Evolutionary conservation across 2,797 vertebrate species (phyloP), one percentile per base, ranked within the genome.

Genomic region (Lutjanus campechanus): DNA sequence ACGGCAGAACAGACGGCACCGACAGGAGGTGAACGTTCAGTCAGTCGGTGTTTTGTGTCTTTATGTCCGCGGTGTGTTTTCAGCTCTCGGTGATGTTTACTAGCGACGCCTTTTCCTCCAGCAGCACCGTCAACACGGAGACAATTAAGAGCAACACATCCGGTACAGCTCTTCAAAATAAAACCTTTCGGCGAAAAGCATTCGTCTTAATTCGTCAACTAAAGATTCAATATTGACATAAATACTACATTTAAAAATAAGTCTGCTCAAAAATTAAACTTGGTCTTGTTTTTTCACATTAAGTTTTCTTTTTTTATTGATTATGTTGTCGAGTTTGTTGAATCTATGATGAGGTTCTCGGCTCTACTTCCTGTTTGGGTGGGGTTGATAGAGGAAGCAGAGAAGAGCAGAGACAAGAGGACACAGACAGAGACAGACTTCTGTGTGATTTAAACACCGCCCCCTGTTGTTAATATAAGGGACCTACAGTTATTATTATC

Each of bases 361-460:
- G 17, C 12, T 46, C 43, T 22, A 5, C 78, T 91, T 93, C 90
- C 89, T 72, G 79, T 87, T 88, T 91, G 91, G 93, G 92, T 92
- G 93, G 89, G 90, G 93, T 60, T 79, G 79, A 11, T 73, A 0
- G 9, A 73, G 40, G 67, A 73, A 79, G 51, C 40, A 22, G 71
- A 87, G 16, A 68, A 83, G 56, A 61, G 54, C 41, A 25, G 36
- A 66, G 29, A 47, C 44, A 83, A 87, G 85, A 89, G 36, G 64
- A 69, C 20, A 60, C n/a, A n/a, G 4, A 53, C 4, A 22, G 15
- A 3, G 10, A 3, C 2, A 55, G 5, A 9, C 17, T 0, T 0
- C n/a, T 4, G 5, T 15, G 11, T 20, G 16, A 29, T 0, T 46
- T 3, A 36, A 44, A 79, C 66, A 66, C 82, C 56, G 88, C 62